Conservation (phyloP, 2,113 vertebrate species). For the Pituophis catenifer region DNA sequence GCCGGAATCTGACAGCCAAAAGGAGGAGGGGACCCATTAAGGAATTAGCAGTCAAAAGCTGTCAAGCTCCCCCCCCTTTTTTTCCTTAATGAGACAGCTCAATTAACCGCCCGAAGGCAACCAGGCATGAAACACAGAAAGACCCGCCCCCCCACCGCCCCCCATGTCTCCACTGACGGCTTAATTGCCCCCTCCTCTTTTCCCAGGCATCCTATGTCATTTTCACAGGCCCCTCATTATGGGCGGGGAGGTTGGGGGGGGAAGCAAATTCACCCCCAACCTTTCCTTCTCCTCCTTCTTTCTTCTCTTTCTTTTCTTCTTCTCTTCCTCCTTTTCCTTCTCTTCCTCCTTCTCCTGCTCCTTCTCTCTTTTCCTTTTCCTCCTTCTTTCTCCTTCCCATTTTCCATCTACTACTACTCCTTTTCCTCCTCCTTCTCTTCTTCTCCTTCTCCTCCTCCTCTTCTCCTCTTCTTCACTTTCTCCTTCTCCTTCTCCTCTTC, state of each 20-base stretch:
- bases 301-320: too few species aligned
- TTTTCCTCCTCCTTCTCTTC: too few species aligned
- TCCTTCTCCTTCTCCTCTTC: too few species aligned
- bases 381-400: too few species aligned
- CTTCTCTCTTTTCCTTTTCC: too few species aligned
- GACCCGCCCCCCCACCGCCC: neutral
- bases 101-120: constrained; percentile 49
- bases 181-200: neutral
- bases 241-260: neutral
- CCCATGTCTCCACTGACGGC: neutral
- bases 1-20: neutral
- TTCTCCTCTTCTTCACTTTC: too few species aligned
- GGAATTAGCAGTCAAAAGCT: constrained; percentile 38
- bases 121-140: constrained; percentile 39
- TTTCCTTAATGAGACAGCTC: constrained; percentile 49
- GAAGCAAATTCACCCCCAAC: neutral
- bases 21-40: constrained; percentile 34
- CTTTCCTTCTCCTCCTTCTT: too few species aligned
- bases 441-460: too few species aligned
- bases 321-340: too few species aligned
- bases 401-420: too few species aligned
- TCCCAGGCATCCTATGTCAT: constrained; percentile 24
- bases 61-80: constrained; percentile 21
- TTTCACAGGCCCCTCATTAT: constrained; percentile 22
- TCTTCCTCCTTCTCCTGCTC: too few species aligned